These are phyloP conservation scores for Xenops minutus DNA, from an alignment of 2,797 vertebrate species.

Conservation along the genomic window DNA sequence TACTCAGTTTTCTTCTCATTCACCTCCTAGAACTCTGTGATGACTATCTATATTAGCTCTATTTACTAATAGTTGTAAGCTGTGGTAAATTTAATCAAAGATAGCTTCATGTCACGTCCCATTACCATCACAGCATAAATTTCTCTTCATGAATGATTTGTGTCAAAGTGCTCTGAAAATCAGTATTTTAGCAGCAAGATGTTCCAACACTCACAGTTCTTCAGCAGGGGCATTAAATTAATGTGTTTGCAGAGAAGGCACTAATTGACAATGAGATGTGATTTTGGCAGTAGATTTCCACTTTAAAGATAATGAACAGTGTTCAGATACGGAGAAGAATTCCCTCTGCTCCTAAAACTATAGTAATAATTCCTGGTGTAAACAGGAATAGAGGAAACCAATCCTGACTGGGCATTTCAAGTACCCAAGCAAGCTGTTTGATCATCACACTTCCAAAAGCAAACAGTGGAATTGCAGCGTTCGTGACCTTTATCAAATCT, in stretches of 20 bases:
- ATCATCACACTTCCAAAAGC: conserved; percentile 37
- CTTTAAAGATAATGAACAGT: conserved; percentile 67
- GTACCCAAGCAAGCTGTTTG: conserved; percentile 50
- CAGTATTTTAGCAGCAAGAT: conserved; percentile 43
- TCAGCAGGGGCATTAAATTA: conserved; percentile 63
- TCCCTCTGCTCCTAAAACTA: conserved; percentile 27
- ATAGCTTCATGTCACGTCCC: neutral
- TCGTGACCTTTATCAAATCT: conserved; percentile 42
- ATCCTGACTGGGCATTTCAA: conserved; percentile 8
- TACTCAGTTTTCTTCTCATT: neutral
- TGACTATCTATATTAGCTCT: conserved; percentile 11
- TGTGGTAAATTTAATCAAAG: conserved; percentile 61
- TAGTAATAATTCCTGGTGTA: conserved; percentile 26
- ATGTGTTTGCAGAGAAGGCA: conserved; percentile 60
- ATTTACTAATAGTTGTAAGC: conserved; percentile 17
- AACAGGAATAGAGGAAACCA: conserved; percentile 34
- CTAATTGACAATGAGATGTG: conserved; percentile 62
- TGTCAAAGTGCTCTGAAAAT: conserved; percentile 39
- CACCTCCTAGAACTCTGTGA: neutral
- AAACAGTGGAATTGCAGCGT: neutral
- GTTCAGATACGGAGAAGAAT: neutral
- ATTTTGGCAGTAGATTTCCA: conserved; percentile 54
- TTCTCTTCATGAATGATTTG: conserved; percentile 46
- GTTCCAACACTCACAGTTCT: neutral
- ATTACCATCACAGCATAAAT: neutral